A percentile compares a stretch with the other conserved stretches of the same genome.
Conservation (phyloP, 53 echinoderm and acorn worm species). For the Patiria pectinifera region DNA sequence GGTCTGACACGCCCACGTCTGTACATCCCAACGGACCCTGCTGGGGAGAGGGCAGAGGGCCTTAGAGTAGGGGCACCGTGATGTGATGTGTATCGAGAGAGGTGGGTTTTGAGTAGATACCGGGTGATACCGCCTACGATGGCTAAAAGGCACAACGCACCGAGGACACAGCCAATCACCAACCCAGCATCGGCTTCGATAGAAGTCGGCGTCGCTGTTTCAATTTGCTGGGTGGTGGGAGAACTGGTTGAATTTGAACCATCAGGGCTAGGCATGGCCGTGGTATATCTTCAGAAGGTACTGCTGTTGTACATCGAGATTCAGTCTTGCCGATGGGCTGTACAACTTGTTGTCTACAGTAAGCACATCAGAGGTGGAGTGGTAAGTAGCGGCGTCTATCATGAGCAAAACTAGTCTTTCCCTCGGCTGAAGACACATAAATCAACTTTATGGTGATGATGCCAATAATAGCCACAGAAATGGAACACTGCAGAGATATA, state of each 20-base stretch:
- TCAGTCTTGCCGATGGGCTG: too few relatives aligned
- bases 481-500: too few relatives aligned
- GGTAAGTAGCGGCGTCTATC: too few relatives aligned
- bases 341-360: too few relatives aligned
- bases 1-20: neutral
- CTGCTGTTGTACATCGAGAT: too few relatives aligned
- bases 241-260: neutral
- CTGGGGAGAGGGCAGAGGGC: neutral
- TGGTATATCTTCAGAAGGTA: neutral
- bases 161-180: neutral
- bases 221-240: neutral
- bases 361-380: too few relatives aligned
- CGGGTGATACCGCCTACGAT: neutral
- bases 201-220: neutral
- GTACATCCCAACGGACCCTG: neutral
- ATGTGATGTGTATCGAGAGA: neutral
- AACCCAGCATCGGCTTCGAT: neutral
- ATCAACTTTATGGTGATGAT: too few relatives aligned
- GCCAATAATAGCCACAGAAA: too few relatives aligned
- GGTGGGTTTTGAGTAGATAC: neutral
- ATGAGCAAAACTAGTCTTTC: too few relatives aligned
- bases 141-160: neutral
- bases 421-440: too few relatives aligned
- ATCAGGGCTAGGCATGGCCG: neutral
- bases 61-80: neutral